Base-by-base conservation (phyloP, 2,113 vertebrate genomes). In the Pomatostomus ruficeps region DNA sequence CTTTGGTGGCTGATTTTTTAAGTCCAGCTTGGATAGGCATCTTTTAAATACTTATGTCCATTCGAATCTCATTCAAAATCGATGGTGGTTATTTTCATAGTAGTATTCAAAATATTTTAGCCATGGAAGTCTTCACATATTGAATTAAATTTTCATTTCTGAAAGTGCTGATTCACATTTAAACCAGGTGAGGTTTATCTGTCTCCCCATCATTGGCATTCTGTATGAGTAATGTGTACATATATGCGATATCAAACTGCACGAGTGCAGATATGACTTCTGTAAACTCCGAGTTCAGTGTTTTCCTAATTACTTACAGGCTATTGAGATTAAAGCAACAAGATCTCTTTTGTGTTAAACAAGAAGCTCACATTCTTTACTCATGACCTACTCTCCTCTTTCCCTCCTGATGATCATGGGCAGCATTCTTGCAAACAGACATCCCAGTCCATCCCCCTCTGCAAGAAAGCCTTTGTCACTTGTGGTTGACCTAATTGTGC, bases 281-380 rank as follows among this genome's bases (percentile, higher is more conserved):
- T 89, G 80, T 62, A 79, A 94, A 83, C 67, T 88, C 23, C 0
- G 25, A 91, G 54, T 65, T 91, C 80, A 84, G 57, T 95, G 85
- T 93, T 89, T 85, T 82, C 95, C 89, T 96, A 94, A 97, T 96
- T 96, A 75, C 91, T 95, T 94, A 70, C 91, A 94, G 94, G 70
- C 79, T 93, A 78, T 70, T 93, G 93, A 94, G 72, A 96, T 97
- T 81, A 96, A 91, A 96, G 83, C 4, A 12, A 96, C 95, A 95
- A 96, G 90, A 91, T 97, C 70, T 87, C 93, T 91, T 95, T 96
- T 97, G 95, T 97, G 85, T 95, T 93, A 51, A 94, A 95, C 94
- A 95, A 96, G 96, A 82, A 97, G 58, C 82, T 94, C 57, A 20
- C 96, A 97, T 97, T 97, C 95, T 95, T 97, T 91, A n/a, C 76